Evolutionary conservation across 1,140 invertebrate genomes (phyloP), one percentile per base, ranked within the genome.

Genomic region (Bombyx mandarina): DNA sequence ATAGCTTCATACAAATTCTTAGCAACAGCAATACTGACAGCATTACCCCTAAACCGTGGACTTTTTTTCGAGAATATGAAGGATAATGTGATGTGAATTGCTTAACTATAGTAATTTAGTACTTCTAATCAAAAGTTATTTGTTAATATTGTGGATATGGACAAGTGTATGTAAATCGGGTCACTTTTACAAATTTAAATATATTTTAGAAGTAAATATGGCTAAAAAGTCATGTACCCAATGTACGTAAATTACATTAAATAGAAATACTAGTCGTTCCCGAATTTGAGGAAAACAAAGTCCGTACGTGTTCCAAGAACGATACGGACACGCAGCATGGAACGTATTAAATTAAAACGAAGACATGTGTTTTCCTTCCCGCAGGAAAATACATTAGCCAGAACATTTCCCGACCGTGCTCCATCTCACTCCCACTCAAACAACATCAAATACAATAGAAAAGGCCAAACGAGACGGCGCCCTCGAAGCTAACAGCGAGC

Each of bases 301-400:
- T 55, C 50, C 54, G 62, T 57, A 64, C 66, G 63, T 65, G 53
- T 56, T 67, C 58, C 52, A 59, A 76, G 63, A 67, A 63, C 57
- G 62, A 80, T 77, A 84, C 67, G 71, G 66, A 62, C 66, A 66
- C 84, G 54, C 84, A 85, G 84, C 84, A 65, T 85, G 84, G 80
- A 73, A 70, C 72, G 77, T 81, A 87, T 87, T 84, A 87, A 84
- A 84, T 86, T 85, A 84, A 87, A 85, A 78, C 77, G 80, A 79
- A 78, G 69, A 87, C 84, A 87, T 84, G 81, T 87, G 84, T 87
- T 87, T 85, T 87, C 74, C 76, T 85, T 84, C 82, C 82, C 82
- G 84, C 78, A 85, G 81, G 82, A 87, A 87, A 87, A 82, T 79
- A 87, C 75, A 87, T 85, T 87, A 85, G 80, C 76, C 66, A 64